Conservation (phyloP, 2,888 invertebrate species). For the Sphaerophoria taeniata region DNA sequence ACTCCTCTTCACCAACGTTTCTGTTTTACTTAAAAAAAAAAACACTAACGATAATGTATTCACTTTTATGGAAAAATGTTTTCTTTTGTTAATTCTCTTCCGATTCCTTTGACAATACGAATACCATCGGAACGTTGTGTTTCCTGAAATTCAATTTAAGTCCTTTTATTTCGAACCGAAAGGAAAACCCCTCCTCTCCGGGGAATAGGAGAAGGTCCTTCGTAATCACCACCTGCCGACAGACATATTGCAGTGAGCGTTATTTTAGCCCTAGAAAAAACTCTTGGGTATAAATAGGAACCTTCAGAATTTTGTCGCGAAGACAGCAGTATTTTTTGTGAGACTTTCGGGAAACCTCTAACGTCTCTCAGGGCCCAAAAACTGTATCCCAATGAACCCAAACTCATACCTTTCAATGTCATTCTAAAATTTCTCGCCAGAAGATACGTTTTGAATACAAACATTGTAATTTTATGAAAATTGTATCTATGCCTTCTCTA, state of each 20-base stretch:
- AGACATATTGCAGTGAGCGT: conserved; percentile 58
- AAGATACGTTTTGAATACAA: conserved; percentile 65
- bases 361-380: conserved; percentile 2
- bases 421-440: conserved; percentile 27
- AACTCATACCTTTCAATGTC: not conserved
- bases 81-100: conserved; percentile 72
- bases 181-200: not conserved
- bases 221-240: conserved; percentile 55
- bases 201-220: not conserved
- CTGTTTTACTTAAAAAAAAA: conserved; percentile 35
- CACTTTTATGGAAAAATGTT: conserved; percentile 68
- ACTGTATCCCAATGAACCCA: not conserved
- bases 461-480: conserved; percentile 62
- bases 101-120: conserved; percentile 70
- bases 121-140: conserved; percentile 56
- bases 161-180: conserved; percentile 46
- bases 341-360: not conserved
- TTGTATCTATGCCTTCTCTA: conserved; percentile 37
- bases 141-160: conserved; percentile 70
- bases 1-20: conserved; percentile 11
- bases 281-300: not conserved
- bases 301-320: conserved; percentile 35
- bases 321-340: conserved; percentile 15
- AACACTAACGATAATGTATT: conserved; percentile 61
- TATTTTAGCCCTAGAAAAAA: not conserved